Base-by-base conservation (phyloP, 2,113 vertebrate genomes). In the Herpetotheres cachinnans region DNA sequence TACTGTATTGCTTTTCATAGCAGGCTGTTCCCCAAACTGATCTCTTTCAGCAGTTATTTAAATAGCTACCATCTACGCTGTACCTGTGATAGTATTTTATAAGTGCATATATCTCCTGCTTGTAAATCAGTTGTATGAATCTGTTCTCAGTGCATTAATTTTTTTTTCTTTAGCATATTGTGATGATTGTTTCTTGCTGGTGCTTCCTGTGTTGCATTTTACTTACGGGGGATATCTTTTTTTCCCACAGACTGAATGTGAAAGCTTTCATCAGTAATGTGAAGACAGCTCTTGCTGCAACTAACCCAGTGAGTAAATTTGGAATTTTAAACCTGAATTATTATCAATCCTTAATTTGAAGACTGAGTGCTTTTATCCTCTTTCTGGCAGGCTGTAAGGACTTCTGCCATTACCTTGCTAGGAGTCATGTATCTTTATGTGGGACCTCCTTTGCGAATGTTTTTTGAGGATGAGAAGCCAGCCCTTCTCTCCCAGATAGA, bases 391-490 rank as follows among this genome's bases (percentile, higher is more conserved):
- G 99, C 99, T 69, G 98, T 99, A 24, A 98, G 99, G 87, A 99
- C 98, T 7, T 98, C 99, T 27, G 99, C 99, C 40, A 99, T 99
- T 85, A 97, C 99, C 24, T 96, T 99, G 80, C 98, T 99, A 73
- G 99, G 99, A 17, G 99, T 99, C 74, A 99, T 99, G 99, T 99
- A 98, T 93, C 98, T 99, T 47, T 99, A 99, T 96, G 99, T 99
- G 98, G 99, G 99, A 29, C 98, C 99, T 29, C 99, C 99, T 30
- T 97, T 99, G 44, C 98, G 99, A 58, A 99, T 99, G 99, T 99
- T 99, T 97, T 99, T 99, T 97, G 99, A 99, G 83, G 99, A 99
- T 86, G 99, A 99, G 95, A 99, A 99, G 63, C 99, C 99, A 32
- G 99, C 99, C 30, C 99, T 99, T 49, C 98, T 99, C 20, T 97